phyloP scores from a whole-genome alignment of 2,113 vertebrate genomes.

The Meriones unguiculatus region DNA sequence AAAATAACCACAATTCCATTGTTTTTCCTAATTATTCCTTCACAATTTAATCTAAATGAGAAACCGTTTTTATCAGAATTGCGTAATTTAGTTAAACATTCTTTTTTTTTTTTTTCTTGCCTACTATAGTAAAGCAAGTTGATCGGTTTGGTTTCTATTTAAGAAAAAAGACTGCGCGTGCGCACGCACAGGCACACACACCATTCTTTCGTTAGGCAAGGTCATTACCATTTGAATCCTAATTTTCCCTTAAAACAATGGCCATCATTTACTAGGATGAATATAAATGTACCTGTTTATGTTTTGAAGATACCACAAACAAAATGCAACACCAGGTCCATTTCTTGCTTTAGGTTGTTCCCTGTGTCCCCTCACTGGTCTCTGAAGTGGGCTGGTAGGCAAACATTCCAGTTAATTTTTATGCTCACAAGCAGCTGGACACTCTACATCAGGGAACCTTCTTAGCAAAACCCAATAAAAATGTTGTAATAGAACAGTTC shows the following conservation, averaged over 20 bases:
- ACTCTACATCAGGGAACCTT: slow-evolving; percentile 36
- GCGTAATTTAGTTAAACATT: background rate
- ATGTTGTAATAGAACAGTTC: slow-evolving; percentile 5
- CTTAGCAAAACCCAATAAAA: slow-evolving; percentile 59
- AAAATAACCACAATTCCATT: slow-evolving; percentile 40
- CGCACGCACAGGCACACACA: background rate
- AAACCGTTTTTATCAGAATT: slow-evolving; percentile 42
- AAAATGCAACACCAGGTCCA: background rate
- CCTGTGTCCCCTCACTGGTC: background rate
- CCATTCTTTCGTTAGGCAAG: slow-evolving; percentile 41
- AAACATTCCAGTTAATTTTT: slow-evolving; percentile 25
- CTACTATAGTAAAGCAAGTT: slow-evolving; percentile 31
- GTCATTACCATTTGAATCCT: slow-evolving; percentile 11
- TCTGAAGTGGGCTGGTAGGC: slow-evolving; percentile 14
- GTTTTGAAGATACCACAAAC: slow-evolving; percentile 23
- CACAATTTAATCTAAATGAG: slow-evolving; percentile 46
- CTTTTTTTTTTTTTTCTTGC: slow-evolving; percentile 39
- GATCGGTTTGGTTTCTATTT: slow-evolving; percentile 52
- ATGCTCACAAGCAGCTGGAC: background rate
- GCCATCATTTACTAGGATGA: background rate
- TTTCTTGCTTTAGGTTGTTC: slow-evolving; percentile 4
- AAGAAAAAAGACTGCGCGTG: slow-evolving; percentile 24
- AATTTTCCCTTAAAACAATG: slow-evolving; percentile 1
- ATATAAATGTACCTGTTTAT: background rate
- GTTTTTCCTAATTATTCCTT: slow-evolving; percentile 28